Conservation (phyloP, 2,113 vertebrate species). For the Cnemophilus loriae region DNA sequence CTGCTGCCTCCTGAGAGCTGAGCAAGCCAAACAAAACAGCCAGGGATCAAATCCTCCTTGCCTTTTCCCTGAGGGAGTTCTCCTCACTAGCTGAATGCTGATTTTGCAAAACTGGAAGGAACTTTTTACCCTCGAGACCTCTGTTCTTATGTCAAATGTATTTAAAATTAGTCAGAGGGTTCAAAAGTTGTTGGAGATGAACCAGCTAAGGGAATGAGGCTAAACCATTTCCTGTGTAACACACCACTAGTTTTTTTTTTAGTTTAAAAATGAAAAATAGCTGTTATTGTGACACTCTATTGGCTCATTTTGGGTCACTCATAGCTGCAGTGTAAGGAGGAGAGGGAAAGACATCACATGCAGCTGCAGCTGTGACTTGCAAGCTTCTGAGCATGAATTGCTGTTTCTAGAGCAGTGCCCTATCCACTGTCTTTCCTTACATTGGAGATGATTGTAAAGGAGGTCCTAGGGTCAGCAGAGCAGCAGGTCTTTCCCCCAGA, state of each 20-base stretch:
- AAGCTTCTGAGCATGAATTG: background rate
- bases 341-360: background rate
- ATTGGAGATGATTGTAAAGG: background rate
- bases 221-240: background rate
- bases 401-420: background rate
- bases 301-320: background rate
- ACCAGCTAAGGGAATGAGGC: background rate
- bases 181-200: background rate
- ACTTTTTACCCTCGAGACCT: background rate
- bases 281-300: fast-evolving
- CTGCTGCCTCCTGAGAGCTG: background rate
- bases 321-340: background rate
- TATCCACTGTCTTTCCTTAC: background rate
- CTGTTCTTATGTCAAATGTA: background rate
- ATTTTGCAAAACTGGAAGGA: background rate
- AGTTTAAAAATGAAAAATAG: background rate
- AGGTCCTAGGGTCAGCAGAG: background rate
- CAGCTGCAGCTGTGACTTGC: background rate
- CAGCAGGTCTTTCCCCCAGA: background rate
- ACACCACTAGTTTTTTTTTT: background rate
- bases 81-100: background rate
- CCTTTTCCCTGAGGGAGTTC: background rate
- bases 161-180: background rate
- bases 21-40: background rate
- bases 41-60: background rate